Conservation (phyloP, 2,113 vertebrate species). For the Xyrauchen texanus region DNA sequence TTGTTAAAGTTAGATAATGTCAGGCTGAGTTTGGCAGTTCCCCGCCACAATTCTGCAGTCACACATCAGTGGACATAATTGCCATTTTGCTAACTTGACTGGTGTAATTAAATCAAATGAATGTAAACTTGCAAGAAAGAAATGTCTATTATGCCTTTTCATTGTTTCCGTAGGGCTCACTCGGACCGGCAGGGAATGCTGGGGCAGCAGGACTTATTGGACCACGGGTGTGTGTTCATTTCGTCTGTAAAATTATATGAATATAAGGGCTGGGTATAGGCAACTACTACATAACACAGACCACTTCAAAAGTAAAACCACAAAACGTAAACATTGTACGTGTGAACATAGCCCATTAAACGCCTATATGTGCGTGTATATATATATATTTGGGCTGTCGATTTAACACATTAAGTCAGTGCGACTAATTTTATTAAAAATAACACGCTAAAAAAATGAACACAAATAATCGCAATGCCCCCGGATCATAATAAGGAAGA, state of each 20-base stretch:
- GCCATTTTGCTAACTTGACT: background rate
- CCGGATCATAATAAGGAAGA: too few relatives aligned
- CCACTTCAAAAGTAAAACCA: too few relatives aligned
- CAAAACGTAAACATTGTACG: too few relatives aligned
- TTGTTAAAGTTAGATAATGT: slow-evolving; percentile 11
- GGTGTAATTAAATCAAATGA: background rate
- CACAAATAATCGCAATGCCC: too few relatives aligned
- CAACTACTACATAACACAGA: too few relatives aligned
- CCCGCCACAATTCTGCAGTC: background rate
- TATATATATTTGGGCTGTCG: too few relatives aligned
- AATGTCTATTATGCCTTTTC: slow-evolving; percentile 9
- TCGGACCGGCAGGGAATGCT: slow-evolving; percentile 81
- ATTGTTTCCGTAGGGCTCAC: slow-evolving; percentile 77
- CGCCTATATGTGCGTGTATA: too few relatives aligned
- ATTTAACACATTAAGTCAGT: too few relatives aligned
- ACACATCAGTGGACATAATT: background rate
- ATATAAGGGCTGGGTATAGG: too few relatives aligned
- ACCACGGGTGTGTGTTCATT: slow-evolving; percentile 75
- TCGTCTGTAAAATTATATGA: background rate
- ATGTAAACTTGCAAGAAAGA: background rate
- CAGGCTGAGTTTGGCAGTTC: background rate
- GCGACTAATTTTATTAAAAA: too few relatives aligned
- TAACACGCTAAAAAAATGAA: too few relatives aligned
- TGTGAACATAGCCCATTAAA: too few relatives aligned
- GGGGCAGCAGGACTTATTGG: slow-evolving; percentile 90